Conservation (phyloP, 1,140 invertebrate genomes). For the Drosophila lacertosa region DNA sequence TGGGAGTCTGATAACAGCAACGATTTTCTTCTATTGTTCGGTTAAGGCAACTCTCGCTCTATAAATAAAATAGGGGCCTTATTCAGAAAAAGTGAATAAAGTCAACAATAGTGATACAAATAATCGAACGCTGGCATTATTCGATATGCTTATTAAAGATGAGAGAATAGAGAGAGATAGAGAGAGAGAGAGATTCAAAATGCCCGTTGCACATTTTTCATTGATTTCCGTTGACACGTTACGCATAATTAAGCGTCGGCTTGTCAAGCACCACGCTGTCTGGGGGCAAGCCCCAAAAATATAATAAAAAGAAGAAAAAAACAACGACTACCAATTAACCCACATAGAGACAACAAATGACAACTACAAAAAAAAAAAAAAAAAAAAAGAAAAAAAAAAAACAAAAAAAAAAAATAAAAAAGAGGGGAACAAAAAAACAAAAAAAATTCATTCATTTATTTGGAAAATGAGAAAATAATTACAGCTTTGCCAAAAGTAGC, state of each 20-base stretch:
- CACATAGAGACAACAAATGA: conserved; percentile 42
- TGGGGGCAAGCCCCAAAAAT: conserved; percentile 51
- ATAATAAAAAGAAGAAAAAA: neutral
- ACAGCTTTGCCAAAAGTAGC: too few relatives aligned
- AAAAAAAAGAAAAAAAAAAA: conserved; percentile 17
- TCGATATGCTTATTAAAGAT: conserved; percentile 61
- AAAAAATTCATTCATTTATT: too few relatives aligned
- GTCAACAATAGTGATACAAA: too few relatives aligned
- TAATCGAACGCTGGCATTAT: conserved; percentile 54
- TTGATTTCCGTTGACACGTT: conserved; percentile 60
- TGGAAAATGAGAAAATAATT: too few relatives aligned
- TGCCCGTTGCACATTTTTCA: conserved; percentile 38
- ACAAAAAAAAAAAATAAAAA: too few relatives aligned
- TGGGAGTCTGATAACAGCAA: neutral
- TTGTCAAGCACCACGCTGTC: conserved; percentile 58
- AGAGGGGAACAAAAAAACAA: conserved; percentile 16
- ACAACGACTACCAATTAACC: conserved; percentile 55
- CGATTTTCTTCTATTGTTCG: neutral
- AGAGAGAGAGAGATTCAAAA: too few relatives aligned
- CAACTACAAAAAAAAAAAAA: conserved; percentile 2
- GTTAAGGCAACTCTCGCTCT: neutral
- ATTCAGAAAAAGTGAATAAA: neutral
- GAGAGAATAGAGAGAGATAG: too few relatives aligned
- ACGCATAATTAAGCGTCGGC: conserved; percentile 74
- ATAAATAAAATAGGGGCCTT: conserved; percentile 6